Base-by-base conservation (phyloP, 1,140 invertebrate species). In the Sarcophaga bullata region DNA sequence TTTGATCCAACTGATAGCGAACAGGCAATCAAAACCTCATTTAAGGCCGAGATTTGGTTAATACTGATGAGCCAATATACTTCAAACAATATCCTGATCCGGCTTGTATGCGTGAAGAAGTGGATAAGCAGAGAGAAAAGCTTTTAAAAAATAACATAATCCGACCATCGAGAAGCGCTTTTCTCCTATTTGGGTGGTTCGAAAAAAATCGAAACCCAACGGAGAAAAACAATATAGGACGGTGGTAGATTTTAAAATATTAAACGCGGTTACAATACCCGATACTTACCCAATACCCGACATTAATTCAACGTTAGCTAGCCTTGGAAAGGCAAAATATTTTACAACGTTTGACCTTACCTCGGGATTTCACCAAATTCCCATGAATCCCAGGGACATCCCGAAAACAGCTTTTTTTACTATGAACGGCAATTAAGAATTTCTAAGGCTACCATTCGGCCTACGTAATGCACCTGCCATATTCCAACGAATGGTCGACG, bases 351-450 rank as follows among this genome's bases (percentile, higher is more conserved):
- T 92, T 37, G 91, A 93, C 87, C 83, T 92, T 8, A 86, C 25
- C 4, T 86, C 84, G 46, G 92, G 92, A 7, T 93, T 91, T 84
- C 91, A 91, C 85, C 92, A 93, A 84, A 85, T n/a, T n/a, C n/a
- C n/a, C n/a, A n/a, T n/a, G n/a, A n/a, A n/a, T 91, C 4, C 84
- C 83, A n/a, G n/a, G 78, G 76, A 58, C 84, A 68, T 86, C 88
- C 54, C 54, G 1, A 58, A 58, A 15, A 58, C 54, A n/a, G 13
- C 54, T 15, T 58, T 58, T 58, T 58, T 13, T 58, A 58, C 54
- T 15, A 58, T 58, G 54, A 58, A 58, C 15, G 54, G 11, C 15
- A 15, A 58, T 15, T 15, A 58, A 15, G 54, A 58, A 15, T 58
- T 58, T n/a, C 13, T 58, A 7, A 58, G 54, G 54, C n/a, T 91